Base-by-base conservation (phyloP, 2,113 vertebrate species). In the Callipepla californica region DNA sequence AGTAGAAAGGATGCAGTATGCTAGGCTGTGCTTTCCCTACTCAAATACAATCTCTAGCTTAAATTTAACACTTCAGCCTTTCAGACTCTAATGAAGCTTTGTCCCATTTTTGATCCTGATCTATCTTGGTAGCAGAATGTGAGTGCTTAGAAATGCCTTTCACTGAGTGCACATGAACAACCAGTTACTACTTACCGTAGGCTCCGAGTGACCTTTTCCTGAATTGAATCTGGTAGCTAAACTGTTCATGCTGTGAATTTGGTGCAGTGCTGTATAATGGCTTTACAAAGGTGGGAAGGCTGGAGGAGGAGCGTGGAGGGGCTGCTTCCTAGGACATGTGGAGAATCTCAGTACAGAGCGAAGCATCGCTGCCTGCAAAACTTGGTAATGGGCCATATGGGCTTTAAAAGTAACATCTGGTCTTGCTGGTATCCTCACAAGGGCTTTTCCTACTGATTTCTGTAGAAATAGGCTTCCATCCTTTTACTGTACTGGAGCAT, bases 361-460 rank as follows among this genome's bases (percentile, higher is more conserved):
- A 78, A 87, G 50, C 34, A 42, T 76, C 2, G 1, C 7, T 18
- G 8, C 45, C n/a, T 66, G 50, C 26, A 73, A n/a, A 58, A 2
- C 57, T n/a, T 85, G 26, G 32, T 55, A 58, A 51, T 38, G 23
- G 63, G 23, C 40, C 57, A 26, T 15, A 13, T 13, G n/a, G 48
- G 18, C 61, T 81, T 72, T 45, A 73, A 38, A 53, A 59, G 11
- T 62, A 45, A 42, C 55, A 55, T 73, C 77, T 81, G 40, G 40
- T 16, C 7, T 5, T 0, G 0, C 8, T 62, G n/a, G 32, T 50
- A 32, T 82, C 44, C 1, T 0, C 18, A 63, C 45, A 66, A 87
- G 57, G n/a, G 51, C 1, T 70, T 91, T 80, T 55, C 59, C 55
- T 85, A 36, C 32, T 75, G 50, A 36, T 74, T 89, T 77, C 5